A percentile compares a stretch with the other conserved stretches of the same genome.
Conservation (phyloP, 2,888 invertebrate species). For the Tetragonisca angustula region DNA sequence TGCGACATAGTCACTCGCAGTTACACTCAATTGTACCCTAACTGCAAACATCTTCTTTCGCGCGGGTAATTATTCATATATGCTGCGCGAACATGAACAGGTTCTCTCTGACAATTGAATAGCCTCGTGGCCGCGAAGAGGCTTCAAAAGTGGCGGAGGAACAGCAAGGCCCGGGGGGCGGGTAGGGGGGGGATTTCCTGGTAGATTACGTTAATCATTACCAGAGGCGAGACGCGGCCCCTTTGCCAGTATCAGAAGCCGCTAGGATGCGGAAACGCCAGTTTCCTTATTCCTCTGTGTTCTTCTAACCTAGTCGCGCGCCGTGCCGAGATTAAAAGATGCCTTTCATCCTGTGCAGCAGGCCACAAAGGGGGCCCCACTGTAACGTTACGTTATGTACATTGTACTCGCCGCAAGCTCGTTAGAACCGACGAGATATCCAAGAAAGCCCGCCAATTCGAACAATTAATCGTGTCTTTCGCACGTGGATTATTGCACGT, state of each 20-base stretch:
- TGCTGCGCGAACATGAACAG: not conserved
- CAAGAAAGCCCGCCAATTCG: slow-evolving; percentile 25
- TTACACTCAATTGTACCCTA: not conserved
- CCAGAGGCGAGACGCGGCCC: slow-evolving; percentile 9
- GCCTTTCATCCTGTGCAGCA: slow-evolving; percentile 58
- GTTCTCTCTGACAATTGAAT: not conserved
- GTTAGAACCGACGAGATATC: slow-evolving; percentile 35
- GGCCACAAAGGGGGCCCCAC: slow-evolving; percentile 38
- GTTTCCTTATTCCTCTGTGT: slow-evolving; percentile 48
- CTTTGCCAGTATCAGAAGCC: slow-evolving; percentile 40
- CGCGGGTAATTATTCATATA: not conserved
- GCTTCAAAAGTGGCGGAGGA: not conserved
- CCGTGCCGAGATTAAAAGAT: slow-evolving; percentile 58
- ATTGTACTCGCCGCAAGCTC: slow-evolving; percentile 44
- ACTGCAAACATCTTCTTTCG: not conserved
- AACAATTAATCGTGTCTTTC: slow-evolving; percentile 28
- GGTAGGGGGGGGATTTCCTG: slow-evolving; percentile 39
- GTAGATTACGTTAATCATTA: slow-evolving; percentile 59
- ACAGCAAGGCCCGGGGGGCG: not conserved
- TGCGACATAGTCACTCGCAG: not conserved
- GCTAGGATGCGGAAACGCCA: slow-evolving; percentile 61
- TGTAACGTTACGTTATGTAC: slow-evolving; percentile 32
- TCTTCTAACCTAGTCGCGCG: slow-evolving; percentile 27
- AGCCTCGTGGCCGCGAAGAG: not conserved
- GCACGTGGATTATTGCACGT: slow-evolving; percentile 10